Base-by-base conservation (phyloP, 2,113 vertebrate species). In the Thunnus thynnus region DNA sequence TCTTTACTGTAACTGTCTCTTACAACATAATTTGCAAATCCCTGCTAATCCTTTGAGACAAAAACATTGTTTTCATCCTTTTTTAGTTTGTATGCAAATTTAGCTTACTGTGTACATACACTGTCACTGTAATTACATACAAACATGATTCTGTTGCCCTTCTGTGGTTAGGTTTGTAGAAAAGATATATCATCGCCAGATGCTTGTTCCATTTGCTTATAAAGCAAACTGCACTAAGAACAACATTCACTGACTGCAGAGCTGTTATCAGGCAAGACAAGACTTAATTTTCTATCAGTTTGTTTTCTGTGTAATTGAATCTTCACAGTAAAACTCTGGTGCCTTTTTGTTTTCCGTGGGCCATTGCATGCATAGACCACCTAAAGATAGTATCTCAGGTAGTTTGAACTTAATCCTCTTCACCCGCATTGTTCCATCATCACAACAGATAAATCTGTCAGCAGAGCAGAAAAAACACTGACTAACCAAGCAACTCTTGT, bases 401-500 rank as follows among this genome's bases (percentile, higher is more conserved):
- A 78, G 78, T 85, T 88, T 85, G 52, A 88, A 64, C 61, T 41
- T 81, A 88, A 90, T 85, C 86, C 84, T 80, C 72, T 78, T 79
- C 83, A 69, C 64, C 22, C 3, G 32, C 76, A 82, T 88, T 83
- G 80, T 92, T 90, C 84, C 25, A 48, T 90, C 78, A 86, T 89
- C 89, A 86, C 82, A 87, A 68, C 82, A 85, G 83, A 91, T 88
- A 89, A 79, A 91, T 94, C 92, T 94, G 92, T 94, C 93, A 94
- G 72, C 89, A 76, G 71, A 16, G 76, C 32, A 87, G 74, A 65
- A 76, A 75, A 85, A 75, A 69, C 68, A 65, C n/a, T 3, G 79
- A 74, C 69, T 69, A 84, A 78, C 62, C 73, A 69, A 78, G 74
- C 82, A 85, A 66, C 78, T 68, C 68, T 82, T 76, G 76, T 85